A percentile compares a stretch with the other conserved stretches of the same genome.
Conservation (phyloP, 2,113 vertebrate species). For the Ictidomys tridecemlineatus region DNA sequence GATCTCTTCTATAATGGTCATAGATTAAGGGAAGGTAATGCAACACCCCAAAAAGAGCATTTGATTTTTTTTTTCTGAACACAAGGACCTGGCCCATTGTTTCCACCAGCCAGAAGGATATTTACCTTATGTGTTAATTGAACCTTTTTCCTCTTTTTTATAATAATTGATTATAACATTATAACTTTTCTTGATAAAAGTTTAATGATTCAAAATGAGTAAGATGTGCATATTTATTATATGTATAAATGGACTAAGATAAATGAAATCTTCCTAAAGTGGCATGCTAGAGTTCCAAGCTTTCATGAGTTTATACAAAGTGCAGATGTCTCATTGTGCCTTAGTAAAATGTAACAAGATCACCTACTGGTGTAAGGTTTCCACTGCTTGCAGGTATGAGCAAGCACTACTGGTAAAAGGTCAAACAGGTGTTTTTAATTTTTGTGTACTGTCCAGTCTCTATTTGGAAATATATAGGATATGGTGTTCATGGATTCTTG, state of each 20-base stretch:
- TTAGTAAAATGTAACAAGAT: neutral
- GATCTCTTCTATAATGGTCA: neutral
- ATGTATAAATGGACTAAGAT: neutral
- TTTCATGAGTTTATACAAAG: neutral
- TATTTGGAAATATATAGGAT: neutral
- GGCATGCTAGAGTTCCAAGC: neutral
- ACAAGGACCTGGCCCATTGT: neutral
- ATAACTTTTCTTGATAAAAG: conserved; percentile 18
- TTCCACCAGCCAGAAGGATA: neutral
- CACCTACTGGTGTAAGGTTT: neutral
- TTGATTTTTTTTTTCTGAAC: neutral
- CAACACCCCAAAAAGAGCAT: neutral
- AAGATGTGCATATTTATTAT: neutral
- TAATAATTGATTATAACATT: conserved; percentile 1
- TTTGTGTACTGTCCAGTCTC: neutral
- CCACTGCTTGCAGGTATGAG: neutral
- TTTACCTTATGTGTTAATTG: conserved; percentile 18
- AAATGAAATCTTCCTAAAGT: neutral
- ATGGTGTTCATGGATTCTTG: neutral
- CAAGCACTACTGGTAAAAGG: neutral
- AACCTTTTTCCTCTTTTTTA: neutral
- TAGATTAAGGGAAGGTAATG: neutral
- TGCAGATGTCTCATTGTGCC: neutral
- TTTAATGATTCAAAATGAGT: conserved; percentile 10
- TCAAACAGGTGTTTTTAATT: neutral